phyloP scores from a whole-genome alignment of 2,797 vertebrate genomes.

The Sorex maritimensis region DNA sequence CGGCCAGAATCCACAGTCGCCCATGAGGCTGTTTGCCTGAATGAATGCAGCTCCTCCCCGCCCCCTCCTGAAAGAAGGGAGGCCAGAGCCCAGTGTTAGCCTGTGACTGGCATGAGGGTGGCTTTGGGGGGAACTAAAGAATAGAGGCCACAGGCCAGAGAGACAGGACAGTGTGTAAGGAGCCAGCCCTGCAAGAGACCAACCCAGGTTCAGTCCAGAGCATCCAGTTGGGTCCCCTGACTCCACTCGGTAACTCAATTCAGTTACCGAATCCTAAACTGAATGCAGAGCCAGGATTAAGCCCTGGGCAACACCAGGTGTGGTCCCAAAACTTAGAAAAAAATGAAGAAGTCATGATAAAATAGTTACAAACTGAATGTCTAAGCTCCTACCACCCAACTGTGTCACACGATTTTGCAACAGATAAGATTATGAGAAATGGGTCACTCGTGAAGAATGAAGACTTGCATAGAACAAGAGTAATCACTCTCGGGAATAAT shows the following conservation, averaged over 20 bases:
- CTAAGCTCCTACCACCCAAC: neutral
- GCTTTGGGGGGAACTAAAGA: neutral
- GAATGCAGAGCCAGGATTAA: too few species aligned
- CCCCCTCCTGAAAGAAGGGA: neutral
- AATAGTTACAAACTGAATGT: neutral
- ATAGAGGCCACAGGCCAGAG: neutral
- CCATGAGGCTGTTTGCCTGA: neutral
- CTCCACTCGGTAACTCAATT: too few species aligned
- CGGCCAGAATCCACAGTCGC: neutral
- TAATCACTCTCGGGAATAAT: neutral
- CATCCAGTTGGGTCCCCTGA: too few species aligned
- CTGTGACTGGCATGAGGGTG: fast-evolving
- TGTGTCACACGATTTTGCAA: neutral
- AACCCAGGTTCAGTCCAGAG: too few species aligned
- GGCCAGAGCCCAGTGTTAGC: neutral
- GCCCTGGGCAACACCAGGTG: too few species aligned
- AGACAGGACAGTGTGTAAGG: too few species aligned
- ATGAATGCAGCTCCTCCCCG: neutral
- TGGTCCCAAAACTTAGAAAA: too few species aligned
- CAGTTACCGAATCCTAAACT: too few species aligned
- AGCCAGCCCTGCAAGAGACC: too few species aligned
- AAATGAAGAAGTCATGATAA: too few species aligned
- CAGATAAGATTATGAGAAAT: neutral
- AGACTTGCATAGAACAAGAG: neutral
- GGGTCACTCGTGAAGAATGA: neutral